Evolutionary conservation across 2,888 invertebrate species (phyloP), one percentile per base, ranked within the genome.

Genomic region (Plemyria rubiginata): DNA sequence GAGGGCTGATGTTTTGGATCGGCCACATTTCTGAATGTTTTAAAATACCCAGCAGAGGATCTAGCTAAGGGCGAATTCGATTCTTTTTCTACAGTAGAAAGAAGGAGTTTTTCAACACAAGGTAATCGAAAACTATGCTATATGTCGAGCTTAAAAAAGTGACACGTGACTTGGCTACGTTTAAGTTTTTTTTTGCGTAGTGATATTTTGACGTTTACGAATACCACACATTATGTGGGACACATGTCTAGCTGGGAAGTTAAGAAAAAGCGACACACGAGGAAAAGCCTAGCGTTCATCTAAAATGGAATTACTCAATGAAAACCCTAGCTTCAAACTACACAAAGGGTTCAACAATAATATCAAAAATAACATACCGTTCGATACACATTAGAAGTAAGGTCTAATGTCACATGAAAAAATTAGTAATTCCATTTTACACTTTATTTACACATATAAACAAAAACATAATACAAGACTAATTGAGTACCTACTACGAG

Each of bases 371-470:
- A 82, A 85, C 88, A 60, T 81, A 81, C 80, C 80, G 50, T 72
- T 62, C 32, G 3, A 45, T 32, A 43, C 22, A 49, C 40, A 45
- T 51, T 54, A 63, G 55, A 63, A 43, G 60, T 16, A 67, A 64
- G 62, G 48, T 65, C 45, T 58, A 32, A 58, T 67, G 1, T 51
- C 49, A 63, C 53, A 66, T 50, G 56, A 65, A 75, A 78, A 70
- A 59, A 74, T 82, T 84, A 88, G 88, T 89, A 90, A 91, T 91
- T 90, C 89, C 90, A 91, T 85, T 88, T 83, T 81, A 76, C 48
- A 49, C 52, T 36, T 56, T n/a, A 38, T 55, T 53, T 53, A 54
- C n/a, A n/a, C n/a, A n/a, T 41, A 43, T 50, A 32, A 22, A 16
- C 1, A 45, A 7, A 43, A 13, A 43, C 9, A 15, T 43, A n/a